phyloP scores from a whole-genome alignment of 2,113 vertebrate genomes.

The Erythrolamprus reginae region DNA sequence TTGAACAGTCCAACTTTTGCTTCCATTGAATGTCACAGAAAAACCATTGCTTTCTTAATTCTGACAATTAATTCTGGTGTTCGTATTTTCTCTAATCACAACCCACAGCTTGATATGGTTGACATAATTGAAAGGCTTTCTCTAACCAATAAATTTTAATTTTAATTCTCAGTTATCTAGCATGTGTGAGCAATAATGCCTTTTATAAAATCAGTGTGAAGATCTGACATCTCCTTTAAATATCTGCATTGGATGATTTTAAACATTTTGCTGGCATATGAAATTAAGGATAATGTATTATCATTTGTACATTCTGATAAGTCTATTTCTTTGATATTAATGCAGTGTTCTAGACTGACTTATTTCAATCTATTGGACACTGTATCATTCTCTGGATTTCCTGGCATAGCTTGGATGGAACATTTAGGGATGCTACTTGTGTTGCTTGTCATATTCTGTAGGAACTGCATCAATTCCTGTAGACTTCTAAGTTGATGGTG shows the following conservation, averaged over 20 bases:
- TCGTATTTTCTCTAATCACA: neutral
- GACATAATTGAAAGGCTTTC: neutral
- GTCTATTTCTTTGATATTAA: too few relatives aligned
- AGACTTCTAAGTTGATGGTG: neutral
- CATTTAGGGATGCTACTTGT: neutral
- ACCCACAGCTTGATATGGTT: neutral
- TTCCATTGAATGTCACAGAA: neutral
- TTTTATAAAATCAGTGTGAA: neutral
- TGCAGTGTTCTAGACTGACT: neutral
- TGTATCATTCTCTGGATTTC: neutral
- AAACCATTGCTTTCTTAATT: neutral
- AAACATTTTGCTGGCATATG: neutral
- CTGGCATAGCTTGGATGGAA: neutral
- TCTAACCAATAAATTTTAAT: neutral
- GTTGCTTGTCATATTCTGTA: neutral
- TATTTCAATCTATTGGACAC: neutral
- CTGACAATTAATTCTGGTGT: neutral
- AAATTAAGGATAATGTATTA: neutral
- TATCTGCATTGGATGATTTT: neutral
- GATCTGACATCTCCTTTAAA: neutral
- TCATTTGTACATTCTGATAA: neutral
- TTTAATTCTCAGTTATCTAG: neutral
- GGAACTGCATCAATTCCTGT: neutral
- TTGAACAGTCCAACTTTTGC: neutral
- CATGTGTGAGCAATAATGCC: neutral